Percentiles rank a stretch among this genome's conserved stretches.
Conservation (phyloP, 2,113 vertebrate species). For the Tylochromis polylepis region DNA sequence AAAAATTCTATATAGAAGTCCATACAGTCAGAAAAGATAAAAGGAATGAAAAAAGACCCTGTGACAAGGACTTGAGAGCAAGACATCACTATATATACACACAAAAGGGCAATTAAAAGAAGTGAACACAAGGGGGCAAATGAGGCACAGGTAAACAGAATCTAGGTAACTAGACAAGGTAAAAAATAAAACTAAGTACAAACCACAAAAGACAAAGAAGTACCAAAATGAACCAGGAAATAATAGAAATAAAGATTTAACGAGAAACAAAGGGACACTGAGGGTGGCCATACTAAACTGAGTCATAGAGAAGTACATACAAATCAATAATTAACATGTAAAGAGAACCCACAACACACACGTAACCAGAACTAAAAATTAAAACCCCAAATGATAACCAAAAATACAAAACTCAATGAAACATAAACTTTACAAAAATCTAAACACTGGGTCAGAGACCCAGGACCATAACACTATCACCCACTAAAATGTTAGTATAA, state of each 20-base stretch:
- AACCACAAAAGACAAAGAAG: neutral
- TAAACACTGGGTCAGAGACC: neutral
- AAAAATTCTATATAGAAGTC: neutral
- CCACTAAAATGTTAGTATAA: neutral
- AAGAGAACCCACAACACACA: neutral
- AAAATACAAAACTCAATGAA: neutral
- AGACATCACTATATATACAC: neutral
- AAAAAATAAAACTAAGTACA: neutral
- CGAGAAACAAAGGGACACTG: neutral
- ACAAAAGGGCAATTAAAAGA: neutral
- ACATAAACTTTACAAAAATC: neutral
- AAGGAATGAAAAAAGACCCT: no score
- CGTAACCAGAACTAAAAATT: neutral
- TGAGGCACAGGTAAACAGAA: neutral
- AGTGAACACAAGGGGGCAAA: neutral
- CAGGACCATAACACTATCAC: neutral
- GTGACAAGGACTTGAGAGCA: no score
- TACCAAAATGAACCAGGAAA: neutral
- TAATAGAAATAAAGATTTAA: neutral
- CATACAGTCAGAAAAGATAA: no score
- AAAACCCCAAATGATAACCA: neutral
- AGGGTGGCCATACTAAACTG: neutral
- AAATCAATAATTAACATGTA: neutral
- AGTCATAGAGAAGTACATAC: neutral
- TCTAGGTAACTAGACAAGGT: neutral